Conservation (phyloP, 2,113 vertebrate species). For the Dicerorhinus sumatrensis region DNA sequence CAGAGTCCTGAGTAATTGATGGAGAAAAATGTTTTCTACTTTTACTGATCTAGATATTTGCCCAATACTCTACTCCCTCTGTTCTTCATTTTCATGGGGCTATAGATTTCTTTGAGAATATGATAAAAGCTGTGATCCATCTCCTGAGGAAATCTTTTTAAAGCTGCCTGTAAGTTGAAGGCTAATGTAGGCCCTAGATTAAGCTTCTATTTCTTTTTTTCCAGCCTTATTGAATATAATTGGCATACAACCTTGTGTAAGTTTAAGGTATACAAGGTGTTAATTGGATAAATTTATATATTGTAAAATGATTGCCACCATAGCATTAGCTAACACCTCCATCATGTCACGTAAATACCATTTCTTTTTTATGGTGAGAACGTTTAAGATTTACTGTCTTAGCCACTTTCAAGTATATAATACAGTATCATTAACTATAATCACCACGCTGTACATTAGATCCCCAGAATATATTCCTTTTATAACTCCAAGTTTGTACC, state of each 20-base stretch:
- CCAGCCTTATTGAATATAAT: not conserved
- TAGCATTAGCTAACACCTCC: not conserved
- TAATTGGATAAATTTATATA: not conserved
- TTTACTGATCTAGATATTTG: not conserved
- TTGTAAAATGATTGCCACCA: not conserved
- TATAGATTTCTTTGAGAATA: conserved; percentile 5
- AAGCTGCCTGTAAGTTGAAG: not conserved
- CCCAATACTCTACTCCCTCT: not conserved
- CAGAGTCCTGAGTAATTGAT: conserved; percentile 11
- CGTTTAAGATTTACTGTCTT: not conserved
- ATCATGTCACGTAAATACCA: not conserved
- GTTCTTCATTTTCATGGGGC: not conserved
- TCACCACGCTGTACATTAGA: not conserved
- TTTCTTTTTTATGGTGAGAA: not conserved
- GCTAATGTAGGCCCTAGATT: not conserved
- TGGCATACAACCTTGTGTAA: not conserved
- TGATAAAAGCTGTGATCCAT: not conserved
- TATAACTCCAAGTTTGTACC: not conserved
- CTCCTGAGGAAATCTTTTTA: not conserved
- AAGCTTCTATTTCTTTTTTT: not conserved
- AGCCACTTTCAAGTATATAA: not conserved
- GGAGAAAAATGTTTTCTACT: not conserved
- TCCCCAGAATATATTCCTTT: not conserved
- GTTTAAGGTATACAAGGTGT: not conserved
- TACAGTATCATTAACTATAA: not conserved